A percentile compares a stretch with the other conserved stretches of the same genome.
These are phyloP conservation scores for Allacma fusca DNA, from an alignment of 2,888 invertebrate genomes.

Conservation along the genomic window DNA sequence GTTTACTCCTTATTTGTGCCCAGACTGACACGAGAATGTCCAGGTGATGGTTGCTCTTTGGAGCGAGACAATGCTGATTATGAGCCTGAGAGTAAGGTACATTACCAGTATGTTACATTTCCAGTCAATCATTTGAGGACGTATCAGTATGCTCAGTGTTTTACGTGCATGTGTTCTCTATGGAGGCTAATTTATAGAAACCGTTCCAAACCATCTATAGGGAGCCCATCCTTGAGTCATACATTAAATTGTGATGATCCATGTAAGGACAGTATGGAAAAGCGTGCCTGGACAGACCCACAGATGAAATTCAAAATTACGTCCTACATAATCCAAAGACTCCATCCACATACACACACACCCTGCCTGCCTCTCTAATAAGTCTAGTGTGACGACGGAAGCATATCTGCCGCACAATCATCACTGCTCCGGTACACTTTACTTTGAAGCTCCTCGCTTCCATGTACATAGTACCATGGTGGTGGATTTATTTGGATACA, in stretches of 20 bases:
- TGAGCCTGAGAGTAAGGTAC: slow-evolving; percentile 18
- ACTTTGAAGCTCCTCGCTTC: not conserved
- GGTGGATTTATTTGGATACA: not conserved
- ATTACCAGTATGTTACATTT: slow-evolving; percentile 43
- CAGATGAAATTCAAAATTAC: not conserved
- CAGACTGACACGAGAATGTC: slow-evolving; percentile 23
- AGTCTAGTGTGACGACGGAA: not conserved
- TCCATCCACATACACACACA: too few species aligned
- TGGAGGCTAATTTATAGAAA: slow-evolving; percentile 3
- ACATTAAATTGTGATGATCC: slow-evolving; percentile 1
- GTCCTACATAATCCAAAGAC: not conserved
- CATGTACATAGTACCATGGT: not conserved
- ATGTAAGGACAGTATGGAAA: not conserved
- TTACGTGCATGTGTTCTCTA: not conserved
- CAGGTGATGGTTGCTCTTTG: slow-evolving; percentile 43
- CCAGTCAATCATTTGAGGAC: slow-evolving; percentile 25
- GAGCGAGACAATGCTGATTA: slow-evolving; percentile 44
- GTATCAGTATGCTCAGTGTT: not conserved
- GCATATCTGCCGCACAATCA: not conserved
- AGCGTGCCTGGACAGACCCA: not conserved
- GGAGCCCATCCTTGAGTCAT: not conserved
- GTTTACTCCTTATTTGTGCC: not conserved
- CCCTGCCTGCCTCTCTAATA: too few species aligned
- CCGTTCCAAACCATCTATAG: not conserved
- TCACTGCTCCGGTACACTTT: slow-evolving; percentile 2